A percentile compares a stretch with the other conserved stretches of the same genome.
Conservation (phyloP, 2,888 invertebrate genomes). For the Athalia rosae region DNA sequence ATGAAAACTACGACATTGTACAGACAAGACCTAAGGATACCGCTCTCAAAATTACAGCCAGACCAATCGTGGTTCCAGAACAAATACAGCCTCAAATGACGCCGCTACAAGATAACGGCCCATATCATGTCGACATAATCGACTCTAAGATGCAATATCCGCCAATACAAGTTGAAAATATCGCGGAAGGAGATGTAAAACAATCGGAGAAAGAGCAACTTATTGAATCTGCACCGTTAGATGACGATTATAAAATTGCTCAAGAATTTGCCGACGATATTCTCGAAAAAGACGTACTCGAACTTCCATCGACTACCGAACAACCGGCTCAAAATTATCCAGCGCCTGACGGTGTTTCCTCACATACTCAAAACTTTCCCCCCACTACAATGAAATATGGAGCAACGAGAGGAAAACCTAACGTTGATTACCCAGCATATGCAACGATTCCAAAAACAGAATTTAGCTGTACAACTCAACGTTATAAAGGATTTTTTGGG, state of each 20-base stretch:
- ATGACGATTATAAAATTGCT: constrained; percentile 57
- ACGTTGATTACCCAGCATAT: constrained; percentile 88
- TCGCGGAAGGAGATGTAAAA: background rate
- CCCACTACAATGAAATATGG: constrained; percentile 64
- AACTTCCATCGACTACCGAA: constrained; percentile 55
- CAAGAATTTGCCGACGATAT: constrained; percentile 59
- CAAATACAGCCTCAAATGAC: background rate
- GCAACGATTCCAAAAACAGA: constrained; percentile 84
- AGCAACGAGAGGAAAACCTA: constrained; percentile 78
- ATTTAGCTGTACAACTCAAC: constrained; percentile 88
- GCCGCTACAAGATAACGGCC: constrained; percentile 13
- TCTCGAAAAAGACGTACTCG: constrained; percentile 58
- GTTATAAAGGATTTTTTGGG: constrained; percentile 93
- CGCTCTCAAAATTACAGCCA: constrained; percentile 46
- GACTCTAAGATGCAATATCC: constrained; percentile 16
- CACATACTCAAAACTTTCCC: constrained; percentile 53
- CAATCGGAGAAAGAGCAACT: background rate
- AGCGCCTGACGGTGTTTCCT: constrained; percentile 52
- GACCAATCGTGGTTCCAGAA: constrained; percentile 12
- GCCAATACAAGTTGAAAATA: background rate
- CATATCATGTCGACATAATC: constrained; percentile 30
- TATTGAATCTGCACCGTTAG: background rate
- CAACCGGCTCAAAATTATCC: constrained; percentile 54
- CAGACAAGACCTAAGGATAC: constrained; percentile 66
- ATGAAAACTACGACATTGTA: constrained; percentile 44